Evolutionary conservation across 2,113 vertebrate species (phyloP).

Genomic region (Semnornis frantzii): DNA sequence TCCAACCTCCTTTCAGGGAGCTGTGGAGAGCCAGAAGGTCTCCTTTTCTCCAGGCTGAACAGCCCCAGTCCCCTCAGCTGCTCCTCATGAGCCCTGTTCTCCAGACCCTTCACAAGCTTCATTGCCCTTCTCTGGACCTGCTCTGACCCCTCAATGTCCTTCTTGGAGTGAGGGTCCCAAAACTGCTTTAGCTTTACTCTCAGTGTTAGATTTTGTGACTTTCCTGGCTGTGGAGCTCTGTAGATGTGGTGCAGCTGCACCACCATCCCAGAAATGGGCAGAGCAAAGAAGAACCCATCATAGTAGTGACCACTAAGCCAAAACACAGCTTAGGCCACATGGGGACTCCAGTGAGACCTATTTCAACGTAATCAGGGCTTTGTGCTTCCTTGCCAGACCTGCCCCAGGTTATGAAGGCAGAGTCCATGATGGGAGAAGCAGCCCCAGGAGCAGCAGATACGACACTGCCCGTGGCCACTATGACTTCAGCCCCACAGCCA

Average conservation of each 20-base stretch:
- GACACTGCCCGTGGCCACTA: background rate
- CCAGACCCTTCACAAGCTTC: no score
- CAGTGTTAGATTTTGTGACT: background rate
- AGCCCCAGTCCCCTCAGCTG: no score
- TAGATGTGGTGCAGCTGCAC: background rate
- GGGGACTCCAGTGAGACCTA: background rate
- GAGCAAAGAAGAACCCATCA: background rate
- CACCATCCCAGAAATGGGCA: background rate
- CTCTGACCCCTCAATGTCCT: no score
- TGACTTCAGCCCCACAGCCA: background rate
- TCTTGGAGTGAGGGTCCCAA: no score
- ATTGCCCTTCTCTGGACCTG: no score
- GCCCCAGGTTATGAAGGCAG: background rate
- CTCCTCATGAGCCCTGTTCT: no score
- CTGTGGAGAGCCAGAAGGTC: no score
- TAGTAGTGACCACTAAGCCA: background rate
- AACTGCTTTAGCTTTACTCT: background rate
- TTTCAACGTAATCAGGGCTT: background rate
- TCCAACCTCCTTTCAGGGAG: no score
- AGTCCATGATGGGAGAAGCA: background rate
- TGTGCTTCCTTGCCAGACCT: background rate
- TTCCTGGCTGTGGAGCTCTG: background rate
- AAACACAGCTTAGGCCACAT: fast-evolving
- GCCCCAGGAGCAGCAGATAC: constrained; percentile 34
- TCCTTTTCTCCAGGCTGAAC: background rate